Evolutionary conservation across 2,797 vertebrate species (phyloP).

Genomic region (Brotula barbata): DNA sequence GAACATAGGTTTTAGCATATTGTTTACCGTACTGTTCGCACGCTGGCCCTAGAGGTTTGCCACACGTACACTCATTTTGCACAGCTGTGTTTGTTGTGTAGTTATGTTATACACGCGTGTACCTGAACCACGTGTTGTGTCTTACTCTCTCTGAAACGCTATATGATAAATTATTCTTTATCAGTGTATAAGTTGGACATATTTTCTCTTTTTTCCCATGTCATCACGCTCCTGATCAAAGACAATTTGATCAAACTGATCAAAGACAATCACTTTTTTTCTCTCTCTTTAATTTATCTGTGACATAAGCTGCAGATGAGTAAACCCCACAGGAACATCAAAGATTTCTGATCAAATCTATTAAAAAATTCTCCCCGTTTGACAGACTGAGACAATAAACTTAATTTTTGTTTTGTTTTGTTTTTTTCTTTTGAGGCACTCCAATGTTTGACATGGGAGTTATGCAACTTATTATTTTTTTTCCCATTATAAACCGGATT

Average conservation of each 20-base stretch:
- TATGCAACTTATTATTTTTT: slow-evolving; percentile 18
- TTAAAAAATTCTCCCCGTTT: not conserved
- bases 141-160: too few species aligned
- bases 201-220: too few species aligned
- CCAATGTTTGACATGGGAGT: slow-evolving; percentile 9
- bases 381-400: not conserved
- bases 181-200: too few species aligned
- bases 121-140: too few species aligned
- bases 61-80: slow-evolving; percentile 10
- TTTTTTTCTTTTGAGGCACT: not conserved
- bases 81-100: not conserved
- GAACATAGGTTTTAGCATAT: slow-evolving; percentile 3
- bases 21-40: slow-evolving; percentile 2
- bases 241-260: too few species aligned
- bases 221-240: too few species aligned
- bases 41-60: slow-evolving; percentile 17
- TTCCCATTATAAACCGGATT: slow-evolving; percentile 15
- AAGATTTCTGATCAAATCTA: not conserved
- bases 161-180: too few species aligned
- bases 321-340: not conserved
- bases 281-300: too few species aligned
- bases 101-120: not conserved
- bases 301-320: not conserved
- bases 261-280: too few species aligned
- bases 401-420: not conserved